Conservation (phyloP, 2,888 invertebrate genomes). For the Apodemia hepburni region DNA sequence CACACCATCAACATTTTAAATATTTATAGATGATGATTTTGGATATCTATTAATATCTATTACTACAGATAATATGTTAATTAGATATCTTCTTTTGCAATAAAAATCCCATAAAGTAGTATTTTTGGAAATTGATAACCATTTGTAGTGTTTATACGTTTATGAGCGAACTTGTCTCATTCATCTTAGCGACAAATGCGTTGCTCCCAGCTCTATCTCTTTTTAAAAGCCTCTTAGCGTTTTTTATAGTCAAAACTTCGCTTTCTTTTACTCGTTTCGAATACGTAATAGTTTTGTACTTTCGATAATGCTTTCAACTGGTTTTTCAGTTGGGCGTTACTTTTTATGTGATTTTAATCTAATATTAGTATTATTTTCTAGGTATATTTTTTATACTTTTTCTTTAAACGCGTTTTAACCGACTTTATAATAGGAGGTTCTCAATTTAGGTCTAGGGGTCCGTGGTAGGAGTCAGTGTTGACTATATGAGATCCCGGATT, state of each 20-base stretch:
- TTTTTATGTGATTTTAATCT: constrained; percentile 14
- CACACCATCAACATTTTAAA: no score
- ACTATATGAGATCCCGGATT: no score
- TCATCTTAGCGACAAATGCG: constrained; percentile 47
- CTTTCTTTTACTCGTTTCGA: constrained; percentile 41
- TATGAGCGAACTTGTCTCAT: constrained; percentile 48
- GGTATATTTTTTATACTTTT: not conserved
- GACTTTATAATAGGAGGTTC: no score
- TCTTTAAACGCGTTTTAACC: no score
- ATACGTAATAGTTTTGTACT: constrained; percentile 48
- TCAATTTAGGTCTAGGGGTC: no score
- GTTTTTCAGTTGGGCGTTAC: constrained; percentile 27
- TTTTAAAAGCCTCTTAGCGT: constrained; percentile 52
- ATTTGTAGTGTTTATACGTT: constrained; percentile 47
- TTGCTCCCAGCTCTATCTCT: constrained; percentile 49
- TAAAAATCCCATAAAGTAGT: constrained; percentile 20
- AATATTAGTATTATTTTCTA: constrained; percentile 24
- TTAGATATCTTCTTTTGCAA: no score
- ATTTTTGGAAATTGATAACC: constrained; percentile 40
- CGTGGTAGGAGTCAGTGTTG: no score
- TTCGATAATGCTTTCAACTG: constrained; percentile 34
- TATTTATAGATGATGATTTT: no score
- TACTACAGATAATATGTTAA: no score
- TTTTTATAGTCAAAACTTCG: constrained; percentile 61
- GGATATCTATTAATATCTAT: no score